Evolutionary conservation across 2,888 invertebrate species (phyloP).

Genomic region (Serripes groenlandicus): DNA sequence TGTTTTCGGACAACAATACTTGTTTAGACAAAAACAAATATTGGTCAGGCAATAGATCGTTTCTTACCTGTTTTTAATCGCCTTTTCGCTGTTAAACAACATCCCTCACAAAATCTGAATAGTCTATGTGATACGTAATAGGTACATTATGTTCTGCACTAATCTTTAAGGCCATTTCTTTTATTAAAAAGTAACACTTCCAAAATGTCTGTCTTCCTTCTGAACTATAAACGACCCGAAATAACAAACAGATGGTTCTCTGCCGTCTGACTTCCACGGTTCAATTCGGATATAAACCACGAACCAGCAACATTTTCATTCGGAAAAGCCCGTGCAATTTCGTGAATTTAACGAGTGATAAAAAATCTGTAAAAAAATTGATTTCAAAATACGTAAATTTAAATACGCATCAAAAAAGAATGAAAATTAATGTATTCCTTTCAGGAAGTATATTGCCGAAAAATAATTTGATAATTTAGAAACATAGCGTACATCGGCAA

Average conservation of each 20-base stretch:
- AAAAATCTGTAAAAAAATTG: not conserved
- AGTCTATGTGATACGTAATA: constrained; percentile 40
- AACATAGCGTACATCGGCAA: not conserved
- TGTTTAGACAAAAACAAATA: not conserved
- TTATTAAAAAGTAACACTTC: too few species aligned
- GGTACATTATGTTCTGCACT: constrained; percentile 45
- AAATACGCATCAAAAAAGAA: too few species aligned
- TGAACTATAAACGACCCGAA: too few species aligned
- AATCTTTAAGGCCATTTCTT: constrained; percentile 51
- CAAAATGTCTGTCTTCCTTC: too few species aligned
- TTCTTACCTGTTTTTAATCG: constrained; percentile 8
- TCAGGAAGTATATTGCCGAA: too few species aligned
- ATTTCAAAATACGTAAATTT: not conserved
- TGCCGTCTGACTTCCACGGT: too few species aligned
- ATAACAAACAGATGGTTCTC: too few species aligned
- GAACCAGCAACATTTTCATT: not conserved
- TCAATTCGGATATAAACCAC: too few species aligned
- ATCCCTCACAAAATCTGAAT: not conserved
- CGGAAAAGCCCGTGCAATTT: not conserved
- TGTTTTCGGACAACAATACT: not conserved
- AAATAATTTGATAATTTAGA: too few species aligned
- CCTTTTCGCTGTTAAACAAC: constrained; percentile 1
- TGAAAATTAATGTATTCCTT: too few species aligned
- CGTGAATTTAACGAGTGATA: not conserved
- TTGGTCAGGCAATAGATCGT: not conserved